These are phyloP conservation scores for Hydrotaea cyrtoneurina DNA, from an alignment of 2,888 invertebrate species.

Conservation along the genomic window DNA sequence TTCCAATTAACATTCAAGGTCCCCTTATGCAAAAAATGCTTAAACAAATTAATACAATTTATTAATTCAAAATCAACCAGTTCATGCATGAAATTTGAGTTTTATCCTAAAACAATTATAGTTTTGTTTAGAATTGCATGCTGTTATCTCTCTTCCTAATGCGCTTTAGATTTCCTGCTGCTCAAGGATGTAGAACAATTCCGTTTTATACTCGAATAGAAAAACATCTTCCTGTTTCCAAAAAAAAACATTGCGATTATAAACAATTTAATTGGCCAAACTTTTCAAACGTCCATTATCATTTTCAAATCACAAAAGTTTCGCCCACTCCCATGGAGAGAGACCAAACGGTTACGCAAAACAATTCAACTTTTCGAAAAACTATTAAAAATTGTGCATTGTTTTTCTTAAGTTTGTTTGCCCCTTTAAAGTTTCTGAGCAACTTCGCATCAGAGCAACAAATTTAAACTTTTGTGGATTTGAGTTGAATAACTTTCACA, in stretches of 20 bases:
- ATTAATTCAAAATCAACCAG: no score
- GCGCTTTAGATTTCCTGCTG: no score
- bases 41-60: no score
- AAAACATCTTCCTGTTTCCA: background rate
- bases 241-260: conserved; percentile 1
- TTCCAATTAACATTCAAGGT: no score
- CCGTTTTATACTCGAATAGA: no score
- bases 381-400: conserved; percentile 14
- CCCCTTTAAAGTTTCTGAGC: background rate
- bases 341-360: background rate
- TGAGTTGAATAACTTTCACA: conserved; percentile 2
- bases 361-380: conserved; percentile 17
- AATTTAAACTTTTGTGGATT: conserved; percentile 24
- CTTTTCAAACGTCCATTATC: background rate
- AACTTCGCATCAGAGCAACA: background rate
- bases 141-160: no score
- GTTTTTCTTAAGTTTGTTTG: conserved; percentile 15
- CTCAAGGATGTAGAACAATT: no score
- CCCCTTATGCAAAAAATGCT: no score
- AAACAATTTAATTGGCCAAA: conserved; percentile 13
- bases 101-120: no score
- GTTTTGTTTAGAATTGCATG: no score
- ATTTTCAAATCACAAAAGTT: background rate
- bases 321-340: background rate
- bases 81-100: no score